phyloP scores from a whole-genome alignment of 1,140 invertebrate species.

The Eriosoma lanigerum region DNA sequence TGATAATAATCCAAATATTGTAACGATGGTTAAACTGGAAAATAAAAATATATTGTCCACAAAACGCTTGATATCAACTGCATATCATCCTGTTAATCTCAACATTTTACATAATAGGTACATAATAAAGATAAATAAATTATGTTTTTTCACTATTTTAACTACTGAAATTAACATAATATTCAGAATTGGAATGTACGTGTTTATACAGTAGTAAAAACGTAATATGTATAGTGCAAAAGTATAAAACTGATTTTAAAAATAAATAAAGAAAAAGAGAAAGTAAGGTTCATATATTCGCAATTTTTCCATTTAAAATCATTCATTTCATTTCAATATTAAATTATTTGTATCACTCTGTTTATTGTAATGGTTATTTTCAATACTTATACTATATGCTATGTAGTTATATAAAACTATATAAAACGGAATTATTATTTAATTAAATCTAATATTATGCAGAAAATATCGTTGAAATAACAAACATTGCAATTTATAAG shows the following conservation, averaged over 20 bases:
- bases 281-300: constrained; percentile 19
- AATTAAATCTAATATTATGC: too few species aligned
- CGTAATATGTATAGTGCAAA: not conserved
- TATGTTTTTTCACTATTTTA: not conserved
- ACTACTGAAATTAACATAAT: not conserved
- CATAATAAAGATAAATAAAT: not conserved
- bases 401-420: too few species aligned
- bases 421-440: too few species aligned
- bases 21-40: too few species aligned
- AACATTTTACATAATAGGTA: not conserved
- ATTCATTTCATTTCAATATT: constrained; percentile 3
- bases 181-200: not conserved
- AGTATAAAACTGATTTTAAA: constrained; percentile 1
- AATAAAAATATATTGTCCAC: too few species aligned
- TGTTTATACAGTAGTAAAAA: not conserved
- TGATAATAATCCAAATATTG: too few species aligned
- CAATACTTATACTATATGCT: not conserved
- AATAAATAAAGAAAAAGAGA: not conserved
- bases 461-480: too few species aligned
- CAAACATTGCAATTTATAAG: too few species aligned
- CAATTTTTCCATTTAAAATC: constrained; percentile 21
- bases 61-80: too few species aligned
- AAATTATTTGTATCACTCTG: not conserved
- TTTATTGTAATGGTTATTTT: not conserved
- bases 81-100: too few species aligned